These are phyloP conservation scores for Electrona antarctica DNA, from an alignment of 2,113 vertebrate genomes.

Conservation along the genomic window DNA sequence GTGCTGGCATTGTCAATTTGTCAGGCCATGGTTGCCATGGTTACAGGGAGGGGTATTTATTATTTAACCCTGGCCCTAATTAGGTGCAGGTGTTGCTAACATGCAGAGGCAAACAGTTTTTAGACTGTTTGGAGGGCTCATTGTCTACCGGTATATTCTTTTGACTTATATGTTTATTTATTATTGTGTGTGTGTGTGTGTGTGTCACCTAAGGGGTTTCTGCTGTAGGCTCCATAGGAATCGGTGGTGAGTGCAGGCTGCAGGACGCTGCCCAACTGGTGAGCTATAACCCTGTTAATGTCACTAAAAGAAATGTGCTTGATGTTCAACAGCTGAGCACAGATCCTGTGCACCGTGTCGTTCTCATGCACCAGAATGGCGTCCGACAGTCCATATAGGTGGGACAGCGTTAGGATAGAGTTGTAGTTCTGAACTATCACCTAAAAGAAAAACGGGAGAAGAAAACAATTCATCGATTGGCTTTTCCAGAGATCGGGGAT, in stretches of 20 bases:
- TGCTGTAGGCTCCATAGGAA: slow-evolving; percentile 76
- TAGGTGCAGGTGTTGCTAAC: too few species aligned
- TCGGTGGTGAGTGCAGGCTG: slow-evolving; percentile 83
- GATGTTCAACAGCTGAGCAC: slow-evolving; percentile 88
- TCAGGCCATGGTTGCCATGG: background rate
- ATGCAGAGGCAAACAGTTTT: too few species aligned
- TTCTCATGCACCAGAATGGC: slow-evolving; percentile 95
- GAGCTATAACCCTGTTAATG: slow-evolving; percentile 90
- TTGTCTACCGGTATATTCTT: too few species aligned
- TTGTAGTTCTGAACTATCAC: slow-evolving; percentile 99
- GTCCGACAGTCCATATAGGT: slow-evolving; percentile 91
- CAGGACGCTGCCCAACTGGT: slow-evolving; percentile 90
- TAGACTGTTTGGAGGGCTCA: too few species aligned
- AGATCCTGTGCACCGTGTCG: slow-evolving; percentile 89
- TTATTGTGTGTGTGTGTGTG: too few species aligned
- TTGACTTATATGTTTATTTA: too few species aligned
- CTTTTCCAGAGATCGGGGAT: background rate
- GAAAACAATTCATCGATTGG: slow-evolving; percentile 5
- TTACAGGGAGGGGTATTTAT: background rate
- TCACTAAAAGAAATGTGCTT: slow-evolving; percentile 91
- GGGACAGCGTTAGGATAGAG: slow-evolving; percentile 90
- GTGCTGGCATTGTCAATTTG: too few species aligned
- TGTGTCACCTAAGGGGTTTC: slow-evolving; percentile 85
- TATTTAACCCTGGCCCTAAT: too few species aligned
- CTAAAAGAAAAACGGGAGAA: slow-evolving; percentile 65